A percentile compares a stretch with the other conserved stretches of the same genome.
These are phyloP conservation scores for Drosophila fuyamai DNA, from an alignment of 1,140 invertebrate species.

Conservation along the genomic window DNA sequence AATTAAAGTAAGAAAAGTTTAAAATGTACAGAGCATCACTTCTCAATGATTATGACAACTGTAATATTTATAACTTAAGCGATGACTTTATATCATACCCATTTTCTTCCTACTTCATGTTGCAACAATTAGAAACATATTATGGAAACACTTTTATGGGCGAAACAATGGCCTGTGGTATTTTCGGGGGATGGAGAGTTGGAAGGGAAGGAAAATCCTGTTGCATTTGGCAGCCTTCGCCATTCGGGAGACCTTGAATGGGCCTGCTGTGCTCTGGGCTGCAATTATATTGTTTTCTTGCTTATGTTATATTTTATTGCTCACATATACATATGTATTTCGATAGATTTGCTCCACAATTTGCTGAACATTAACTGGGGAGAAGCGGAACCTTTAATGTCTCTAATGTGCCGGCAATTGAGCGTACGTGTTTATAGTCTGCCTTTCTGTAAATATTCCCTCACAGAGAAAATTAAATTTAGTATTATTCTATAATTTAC, in stretches of 20 bases:
- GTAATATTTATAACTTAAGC: not conserved
- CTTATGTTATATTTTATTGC: slow-evolving; percentile 52
- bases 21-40: not conserved
- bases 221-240: slow-evolving; percentile 32
- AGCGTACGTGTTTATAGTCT: slow-evolving; percentile 61
- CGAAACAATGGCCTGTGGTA: slow-evolving; percentile 28
- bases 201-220: slow-evolving; percentile 10
- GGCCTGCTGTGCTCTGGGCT: slow-evolving; percentile 26
- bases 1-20: not conserved
- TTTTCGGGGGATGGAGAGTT: not conserved
- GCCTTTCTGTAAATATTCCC: not conserved
- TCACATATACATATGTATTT: slow-evolving; percentile 2
- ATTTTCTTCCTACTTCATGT: slow-evolving; percentile 5
- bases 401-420: slow-evolving; percentile 65
- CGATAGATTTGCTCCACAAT: slow-evolving; percentile 36
- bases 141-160: slow-evolving; percentile 30
- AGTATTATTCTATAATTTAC: no score
- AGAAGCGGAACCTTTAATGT: slow-evolving; percentile 14
- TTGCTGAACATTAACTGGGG: slow-evolving; percentile 46
- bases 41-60: not conserved
- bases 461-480: not conserved
- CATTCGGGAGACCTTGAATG: slow-evolving; percentile 5
- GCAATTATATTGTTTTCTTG: slow-evolving; percentile 35
- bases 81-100: not conserved
- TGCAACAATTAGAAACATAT: slow-evolving; percentile 27